Evolutionary conservation across 2,888 invertebrate species (phyloP), one percentile per base, ranked within the genome.

Genomic region (Campoplex nolae): DNA sequence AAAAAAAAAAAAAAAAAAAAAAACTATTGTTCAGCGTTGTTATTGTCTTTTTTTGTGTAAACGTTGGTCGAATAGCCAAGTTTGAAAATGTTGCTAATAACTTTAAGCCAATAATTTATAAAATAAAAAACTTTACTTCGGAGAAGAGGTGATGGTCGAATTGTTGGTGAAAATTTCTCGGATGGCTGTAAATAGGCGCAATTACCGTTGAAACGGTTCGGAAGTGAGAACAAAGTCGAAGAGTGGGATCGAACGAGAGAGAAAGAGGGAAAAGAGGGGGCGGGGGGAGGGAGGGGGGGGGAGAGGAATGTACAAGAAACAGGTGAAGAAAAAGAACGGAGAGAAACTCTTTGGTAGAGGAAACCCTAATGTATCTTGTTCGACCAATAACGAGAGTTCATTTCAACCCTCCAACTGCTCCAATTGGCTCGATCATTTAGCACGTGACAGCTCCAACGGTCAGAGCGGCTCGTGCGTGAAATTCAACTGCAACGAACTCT

Each of bases 361-460:
- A 70, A 56, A 78, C 28, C 54, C 48, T 56, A 13, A 77, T 48
- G 77, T 67, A 67, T 67, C 28, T 32, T 67, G 6, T 16, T 65
- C 28, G 71, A 35, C 84, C 87, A 85, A 85, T 79, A 38, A 65
- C 67, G 58, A 18, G 76, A 58, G 58, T 68, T 45, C 70, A 45
- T 75, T 70, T 45, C 35, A 79, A 83, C 85, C 87, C 85, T 48
- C 68, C 13, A 56, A 51, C 68, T 28, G 68, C 65, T 80, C 76
- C 67, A 76, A 87, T 85, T 86, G 84, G 84, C 62, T 45, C 81
- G 84, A 38, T 80, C 87, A 90, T 90, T 89, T 88, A 89, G 88
- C 89, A 90, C 90, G 90, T 89, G 90, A 90, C 85, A 89, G 88
- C 88, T 76, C 88, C 90, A 91, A 90, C 91, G 90, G 91, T 88